These are phyloP conservation scores for Nyctalus aviator DNA, from an alignment of 2,797 vertebrate genomes.

Conservation along the genomic window DNA sequence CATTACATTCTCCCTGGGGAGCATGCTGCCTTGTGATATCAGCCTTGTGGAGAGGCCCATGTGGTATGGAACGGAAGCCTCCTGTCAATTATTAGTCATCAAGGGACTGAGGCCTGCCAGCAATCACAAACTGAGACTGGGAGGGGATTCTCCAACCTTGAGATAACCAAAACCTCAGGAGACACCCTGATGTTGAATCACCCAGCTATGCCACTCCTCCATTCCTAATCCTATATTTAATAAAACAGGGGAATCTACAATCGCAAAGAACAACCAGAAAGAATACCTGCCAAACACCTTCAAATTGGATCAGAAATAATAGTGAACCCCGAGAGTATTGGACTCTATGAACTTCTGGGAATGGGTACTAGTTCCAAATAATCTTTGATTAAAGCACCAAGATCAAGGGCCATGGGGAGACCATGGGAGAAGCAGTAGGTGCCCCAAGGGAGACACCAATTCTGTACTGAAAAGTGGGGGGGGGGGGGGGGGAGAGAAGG, in stretches of 20 bases:
- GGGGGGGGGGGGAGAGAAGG: accelerated
- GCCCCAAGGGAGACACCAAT: not conserved
- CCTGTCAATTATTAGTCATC: not conserved
- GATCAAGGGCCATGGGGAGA: not conserved
- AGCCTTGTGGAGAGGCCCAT: not conserved
- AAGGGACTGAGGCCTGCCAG: not conserved
- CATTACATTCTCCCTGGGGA: not conserved
- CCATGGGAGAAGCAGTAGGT: not conserved
- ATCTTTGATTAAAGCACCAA: not conserved
- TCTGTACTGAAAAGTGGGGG: not conserved
- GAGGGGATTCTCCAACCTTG: not conserved
- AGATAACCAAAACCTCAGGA: not conserved
- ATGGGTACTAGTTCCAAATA: not conserved
- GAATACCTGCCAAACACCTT: not conserved
- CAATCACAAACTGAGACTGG: not conserved
- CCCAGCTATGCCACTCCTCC: not conserved
- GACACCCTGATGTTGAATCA: not conserved
- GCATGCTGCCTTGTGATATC: not conserved
- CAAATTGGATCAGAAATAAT: not conserved
- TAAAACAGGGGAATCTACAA: not conserved
- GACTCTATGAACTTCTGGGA: not conserved
- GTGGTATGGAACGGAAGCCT: not conserved
- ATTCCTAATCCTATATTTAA: not conserved
- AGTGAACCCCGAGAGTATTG: not conserved
- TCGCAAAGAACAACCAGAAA: not conserved